These are phyloP conservation scores for Oreotrochilus melanogaster DNA, from an alignment of 2,113 vertebrate species.

Conservation along the genomic window DNA sequence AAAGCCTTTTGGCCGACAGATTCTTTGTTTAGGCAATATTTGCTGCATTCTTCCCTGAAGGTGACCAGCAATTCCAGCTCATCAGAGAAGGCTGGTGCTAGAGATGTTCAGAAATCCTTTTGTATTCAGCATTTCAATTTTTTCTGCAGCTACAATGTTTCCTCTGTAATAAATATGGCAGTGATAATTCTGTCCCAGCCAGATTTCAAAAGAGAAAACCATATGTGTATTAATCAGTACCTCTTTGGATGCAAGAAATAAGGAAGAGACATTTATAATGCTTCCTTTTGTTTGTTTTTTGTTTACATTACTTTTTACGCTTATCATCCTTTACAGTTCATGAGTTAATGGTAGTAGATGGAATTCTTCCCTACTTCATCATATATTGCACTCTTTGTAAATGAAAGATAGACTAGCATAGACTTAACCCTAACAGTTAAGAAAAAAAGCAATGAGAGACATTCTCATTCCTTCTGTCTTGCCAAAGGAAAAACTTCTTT, in stretches of 20 bases:
- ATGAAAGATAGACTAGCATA: neutral
- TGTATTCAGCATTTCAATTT: neutral
- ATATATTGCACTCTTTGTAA: neutral
- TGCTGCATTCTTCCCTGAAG: neutral
- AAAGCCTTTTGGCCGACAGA: neutral
- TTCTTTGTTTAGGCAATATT: neutral
- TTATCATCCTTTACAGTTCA: neutral
- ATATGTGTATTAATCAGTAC: neutral
- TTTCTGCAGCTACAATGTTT: neutral
- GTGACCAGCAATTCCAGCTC: neutral
- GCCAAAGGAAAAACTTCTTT: neutral
- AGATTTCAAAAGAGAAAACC: neutral
- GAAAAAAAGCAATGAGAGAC: neutral
- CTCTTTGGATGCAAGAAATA: neutral
- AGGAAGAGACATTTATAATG: neutral
- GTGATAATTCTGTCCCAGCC: neutral
- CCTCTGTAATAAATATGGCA: neutral
- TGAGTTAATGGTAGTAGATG: neutral
- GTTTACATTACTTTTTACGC: neutral
- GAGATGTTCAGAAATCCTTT: neutral
- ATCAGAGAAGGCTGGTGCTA: neutral
- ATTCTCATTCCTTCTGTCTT: neutral
- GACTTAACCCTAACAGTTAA: neutral
- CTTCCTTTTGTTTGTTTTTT: neutral
- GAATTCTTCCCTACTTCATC: neutral